These are phyloP conservation scores for Lepidochitona cinerea DNA, from an alignment of 2,888 invertebrate genomes.

Conservation along the genomic window DNA sequence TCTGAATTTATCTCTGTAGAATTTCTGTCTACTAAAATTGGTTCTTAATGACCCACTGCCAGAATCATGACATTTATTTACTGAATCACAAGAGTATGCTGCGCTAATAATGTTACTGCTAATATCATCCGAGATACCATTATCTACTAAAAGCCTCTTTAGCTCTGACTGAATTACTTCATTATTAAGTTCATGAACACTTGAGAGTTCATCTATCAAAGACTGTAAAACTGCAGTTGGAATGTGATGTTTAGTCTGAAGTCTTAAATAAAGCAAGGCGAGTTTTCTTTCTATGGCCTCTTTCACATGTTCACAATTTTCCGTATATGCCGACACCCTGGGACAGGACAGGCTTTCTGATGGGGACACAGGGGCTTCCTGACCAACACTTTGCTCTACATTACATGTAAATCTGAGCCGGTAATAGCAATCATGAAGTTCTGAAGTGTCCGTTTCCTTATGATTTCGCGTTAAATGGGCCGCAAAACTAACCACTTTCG, in stretches of 20 bases:
- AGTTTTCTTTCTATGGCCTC: not conserved
- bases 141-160: not conserved
- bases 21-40: conserved; percentile 6
- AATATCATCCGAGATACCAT: not conserved
- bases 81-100: not conserved
- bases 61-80: not conserved
- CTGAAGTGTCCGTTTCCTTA: not conserved
- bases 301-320: not conserved
- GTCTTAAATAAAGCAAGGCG: not conserved
- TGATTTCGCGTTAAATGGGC: not conserved
- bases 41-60: not conserved
- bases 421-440: not conserved
- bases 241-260: not conserved
- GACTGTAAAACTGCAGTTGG: not conserved
- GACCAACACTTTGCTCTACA: not conserved
- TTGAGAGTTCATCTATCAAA: not conserved
- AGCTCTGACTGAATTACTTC: not conserved
- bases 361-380: not conserved
- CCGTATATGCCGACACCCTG: not conserved
- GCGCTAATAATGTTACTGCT: not conserved
- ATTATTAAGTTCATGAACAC: not conserved
- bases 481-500: not conserved
- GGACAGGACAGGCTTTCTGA: not conserved
- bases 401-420: too few species aligned
- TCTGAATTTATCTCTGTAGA: conserved; percentile 22